These are phyloP conservation scores for Indicator indicator DNA, from an alignment of 2,113 vertebrate species.

Conservation along the genomic window DNA sequence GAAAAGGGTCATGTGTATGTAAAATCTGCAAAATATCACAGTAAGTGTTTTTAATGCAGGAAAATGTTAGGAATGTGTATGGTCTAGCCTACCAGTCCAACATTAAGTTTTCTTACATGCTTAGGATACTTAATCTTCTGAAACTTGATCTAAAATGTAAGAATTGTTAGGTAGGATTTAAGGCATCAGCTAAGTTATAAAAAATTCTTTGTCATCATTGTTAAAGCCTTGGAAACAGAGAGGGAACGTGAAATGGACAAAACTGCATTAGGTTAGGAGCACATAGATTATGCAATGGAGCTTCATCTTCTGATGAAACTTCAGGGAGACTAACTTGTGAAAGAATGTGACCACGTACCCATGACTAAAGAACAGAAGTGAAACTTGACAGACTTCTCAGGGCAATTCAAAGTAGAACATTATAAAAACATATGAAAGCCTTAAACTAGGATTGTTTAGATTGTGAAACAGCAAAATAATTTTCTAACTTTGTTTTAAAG, in stretches of 20 bases:
- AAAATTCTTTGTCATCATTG: not conserved
- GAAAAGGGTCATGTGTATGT: no score
- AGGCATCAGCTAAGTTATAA: not conserved
- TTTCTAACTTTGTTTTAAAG: not conserved
- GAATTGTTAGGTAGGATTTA: not conserved
- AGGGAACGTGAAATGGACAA: not conserved
- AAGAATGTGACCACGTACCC: not conserved
- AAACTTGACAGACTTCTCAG: not conserved
- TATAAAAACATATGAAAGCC: not conserved
- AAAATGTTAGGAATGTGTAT: not conserved
- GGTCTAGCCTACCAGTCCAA: not conserved
- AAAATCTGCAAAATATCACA: not conserved
- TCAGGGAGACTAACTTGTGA: not conserved
- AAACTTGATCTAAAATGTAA: not conserved
- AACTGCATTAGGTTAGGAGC: not conserved
- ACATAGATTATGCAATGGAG: not conserved
- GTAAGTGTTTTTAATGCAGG: not conserved
- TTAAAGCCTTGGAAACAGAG: not conserved
- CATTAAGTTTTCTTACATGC: not conserved
- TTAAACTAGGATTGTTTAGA: not conserved
- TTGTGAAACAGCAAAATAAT: not conserved
- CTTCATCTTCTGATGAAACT: not conserved
- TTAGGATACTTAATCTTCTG: not conserved
- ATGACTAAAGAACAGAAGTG: not conserved
- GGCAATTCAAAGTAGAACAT: not conserved